These are phyloP conservation scores for Brachynemurus nebulosus DNA, from an alignment of 2,888 invertebrate species.

Conservation along the genomic window DNA sequence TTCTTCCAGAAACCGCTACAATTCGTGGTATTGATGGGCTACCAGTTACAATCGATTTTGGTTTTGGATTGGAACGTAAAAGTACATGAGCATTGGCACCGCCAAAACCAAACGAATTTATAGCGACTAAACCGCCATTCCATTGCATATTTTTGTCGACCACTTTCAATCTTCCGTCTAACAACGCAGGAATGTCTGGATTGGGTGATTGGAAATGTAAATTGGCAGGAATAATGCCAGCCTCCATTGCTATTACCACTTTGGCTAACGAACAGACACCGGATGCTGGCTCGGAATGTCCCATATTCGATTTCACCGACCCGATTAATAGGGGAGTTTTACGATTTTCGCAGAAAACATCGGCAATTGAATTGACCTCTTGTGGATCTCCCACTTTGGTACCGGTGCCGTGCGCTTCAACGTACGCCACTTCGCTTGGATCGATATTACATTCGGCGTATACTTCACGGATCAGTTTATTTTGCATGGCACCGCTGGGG, in stretches of 20 bases:
- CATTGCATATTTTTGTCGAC: slow-evolving; percentile 70
- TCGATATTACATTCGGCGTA: slow-evolving; percentile 72
- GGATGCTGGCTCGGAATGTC: slow-evolving; percentile 90
- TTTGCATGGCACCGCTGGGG: slow-evolving; percentile 70
- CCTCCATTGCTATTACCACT: slow-evolving; percentile 85
- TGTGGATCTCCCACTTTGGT: slow-evolving; percentile 98
- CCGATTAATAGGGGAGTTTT: slow-evolving; percentile 74
- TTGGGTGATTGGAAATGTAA: slow-evolving; percentile 82
- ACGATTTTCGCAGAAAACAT: slow-evolving; percentile 76
- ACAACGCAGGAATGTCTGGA: slow-evolving; percentile 77
- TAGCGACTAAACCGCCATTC: slow-evolving; percentile 81
- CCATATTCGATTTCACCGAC: slow-evolving; percentile 98
- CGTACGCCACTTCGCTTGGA: slow-evolving; percentile 73
- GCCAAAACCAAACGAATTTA: slow-evolving; percentile 98
- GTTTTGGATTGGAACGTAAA: slow-evolving; percentile 64
- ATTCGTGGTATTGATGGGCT: slow-evolving; percentile 48
- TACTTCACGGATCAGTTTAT: slow-evolving; percentile 67
- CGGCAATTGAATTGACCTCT: slow-evolving; percentile 89
- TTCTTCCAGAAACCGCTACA: slow-evolving; percentile 71
- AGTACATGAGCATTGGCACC: slow-evolving; percentile 92
- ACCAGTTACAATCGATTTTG: slow-evolving; percentile 41
- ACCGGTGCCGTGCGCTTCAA: slow-evolving; percentile 98
- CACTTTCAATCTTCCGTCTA: slow-evolving; percentile 76
- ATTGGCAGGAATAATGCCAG: slow-evolving; percentile 78
- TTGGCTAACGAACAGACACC: slow-evolving; percentile 86